Evolutionary conservation across 2,113 vertebrate species (phyloP).

Genomic region (Triplophysa rosa): DNA sequence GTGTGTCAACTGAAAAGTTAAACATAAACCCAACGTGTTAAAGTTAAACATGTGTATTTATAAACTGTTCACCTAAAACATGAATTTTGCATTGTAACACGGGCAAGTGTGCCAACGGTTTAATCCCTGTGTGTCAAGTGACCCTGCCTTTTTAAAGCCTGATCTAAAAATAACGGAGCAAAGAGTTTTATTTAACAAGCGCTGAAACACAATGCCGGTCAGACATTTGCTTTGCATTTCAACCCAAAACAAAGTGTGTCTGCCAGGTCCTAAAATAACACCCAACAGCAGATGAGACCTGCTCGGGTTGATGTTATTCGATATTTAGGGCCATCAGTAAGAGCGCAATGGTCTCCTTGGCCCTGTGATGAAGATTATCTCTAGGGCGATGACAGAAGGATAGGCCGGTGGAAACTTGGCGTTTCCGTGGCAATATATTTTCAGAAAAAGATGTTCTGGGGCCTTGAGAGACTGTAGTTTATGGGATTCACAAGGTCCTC

Average conservation of each 20-base stretch:
- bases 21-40: neutral
- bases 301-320: conserved; percentile 23
- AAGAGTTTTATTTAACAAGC: conserved; percentile 14
- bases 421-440: conserved; percentile 42
- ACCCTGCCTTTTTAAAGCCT: conserved; percentile 1
- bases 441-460: conserved; percentile 36
- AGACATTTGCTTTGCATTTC: conserved; percentile 27
- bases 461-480: neutral
- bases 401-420: neutral
- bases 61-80: conserved; percentile 13
- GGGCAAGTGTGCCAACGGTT: conserved; percentile 3
- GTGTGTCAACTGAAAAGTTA: neutral
- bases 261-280: conserved; percentile 46
- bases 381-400: conserved; percentile 5
- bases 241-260: conserved; percentile 36
- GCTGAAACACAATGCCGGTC: conserved; percentile 4
- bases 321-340: conserved; percentile 36
- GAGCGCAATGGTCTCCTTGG: neutral
- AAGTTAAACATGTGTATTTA: neutral
- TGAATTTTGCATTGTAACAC: neutral
- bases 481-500: conserved; percentile 1
- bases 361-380: conserved; percentile 49
- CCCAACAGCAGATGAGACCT: conserved; percentile 8
- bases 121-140: conserved; percentile 29
- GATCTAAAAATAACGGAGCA: conserved; percentile 15